These are phyloP conservation scores for Cantharis rufa DNA, from an alignment of 2,888 invertebrate species.

Conservation along the genomic window DNA sequence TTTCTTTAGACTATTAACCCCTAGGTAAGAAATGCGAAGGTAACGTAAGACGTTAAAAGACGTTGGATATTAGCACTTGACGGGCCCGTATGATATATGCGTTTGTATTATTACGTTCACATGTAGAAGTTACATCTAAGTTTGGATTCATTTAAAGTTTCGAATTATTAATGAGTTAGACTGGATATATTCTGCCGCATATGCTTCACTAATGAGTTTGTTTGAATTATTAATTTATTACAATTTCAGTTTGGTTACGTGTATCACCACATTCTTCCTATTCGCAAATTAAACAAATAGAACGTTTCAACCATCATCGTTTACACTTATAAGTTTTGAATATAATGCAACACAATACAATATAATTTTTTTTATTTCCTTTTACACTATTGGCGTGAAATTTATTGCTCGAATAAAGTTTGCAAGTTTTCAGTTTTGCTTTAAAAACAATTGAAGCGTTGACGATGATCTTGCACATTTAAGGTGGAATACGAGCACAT, in stretches of 20 bases:
- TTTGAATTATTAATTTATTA: slow-evolving; percentile 54
- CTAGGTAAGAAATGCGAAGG: slow-evolving; percentile 23
- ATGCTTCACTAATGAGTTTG: slow-evolving; percentile 53
- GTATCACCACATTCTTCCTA: slow-evolving; percentile 7
- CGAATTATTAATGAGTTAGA: slow-evolving; percentile 55
- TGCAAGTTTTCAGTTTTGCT: not conserved
- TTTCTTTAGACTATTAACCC: slow-evolving; percentile 26
- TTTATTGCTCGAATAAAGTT: not conserved
- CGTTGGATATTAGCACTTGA: slow-evolving; percentile 39
- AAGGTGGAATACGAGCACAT: not conserved
- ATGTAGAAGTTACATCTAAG: slow-evolving; percentile 52
- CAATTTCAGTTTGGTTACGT: slow-evolving; percentile 45
- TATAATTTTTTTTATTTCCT: not conserved
- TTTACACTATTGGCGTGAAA: not conserved
- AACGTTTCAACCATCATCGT: not conserved
- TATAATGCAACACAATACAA: not conserved
- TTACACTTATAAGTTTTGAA: not conserved
- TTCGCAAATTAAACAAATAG: not conserved
- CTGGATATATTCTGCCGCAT: slow-evolving; percentile 50
- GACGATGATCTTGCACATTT: not conserved
- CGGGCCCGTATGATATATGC: slow-evolving; percentile 42
- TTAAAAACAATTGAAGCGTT: not conserved
- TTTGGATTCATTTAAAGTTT: slow-evolving; percentile 53
- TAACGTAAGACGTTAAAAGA: slow-evolving; percentile 33
- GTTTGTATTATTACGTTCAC: slow-evolving; percentile 50